A percentile compares a stretch with the other conserved stretches of the same genome.
These are phyloP conservation scores for Ciconia maguari DNA, from an alignment of 2,113 vertebrate genomes.

Conservation along the genomic window DNA sequence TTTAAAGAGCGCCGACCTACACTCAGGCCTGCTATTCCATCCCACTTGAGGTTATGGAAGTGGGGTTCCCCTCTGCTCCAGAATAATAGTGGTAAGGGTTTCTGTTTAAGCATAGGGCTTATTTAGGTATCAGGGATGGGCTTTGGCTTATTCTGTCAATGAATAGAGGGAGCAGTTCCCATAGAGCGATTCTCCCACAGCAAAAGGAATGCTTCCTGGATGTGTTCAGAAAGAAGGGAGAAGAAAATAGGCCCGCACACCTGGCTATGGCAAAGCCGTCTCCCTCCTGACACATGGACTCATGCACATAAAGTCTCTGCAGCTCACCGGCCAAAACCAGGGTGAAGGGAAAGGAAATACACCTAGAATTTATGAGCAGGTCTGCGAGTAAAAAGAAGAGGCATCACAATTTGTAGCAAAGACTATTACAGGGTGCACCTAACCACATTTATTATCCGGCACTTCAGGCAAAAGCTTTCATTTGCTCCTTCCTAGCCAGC, in stretches of 20 bases:
- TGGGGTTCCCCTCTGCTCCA: background rate
- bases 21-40: background rate
- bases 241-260: background rate
- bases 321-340: background rate
- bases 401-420: background rate
- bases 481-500: accelerated
- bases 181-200: accelerated
- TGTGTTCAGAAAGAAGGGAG: background rate
- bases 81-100: background rate
- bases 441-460: background rate
- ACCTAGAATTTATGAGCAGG: too few species aligned
- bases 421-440: too few species aligned
- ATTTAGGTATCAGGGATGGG: too few species aligned
- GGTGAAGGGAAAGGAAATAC: background rate
- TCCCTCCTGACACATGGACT: background rate
- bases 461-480: too few species aligned
- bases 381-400: background rate
- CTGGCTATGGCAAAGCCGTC: background rate
- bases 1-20: background rate
- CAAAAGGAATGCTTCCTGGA: accelerated
- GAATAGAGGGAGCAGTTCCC: background rate
- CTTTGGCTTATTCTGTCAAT: background rate
- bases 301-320: background rate
- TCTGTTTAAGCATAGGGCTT: background rate
- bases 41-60: too few species aligned